Evolutionary conservation across 2,113 vertebrate genomes (phyloP).

Genomic region (Mixornis gularis): DNA sequence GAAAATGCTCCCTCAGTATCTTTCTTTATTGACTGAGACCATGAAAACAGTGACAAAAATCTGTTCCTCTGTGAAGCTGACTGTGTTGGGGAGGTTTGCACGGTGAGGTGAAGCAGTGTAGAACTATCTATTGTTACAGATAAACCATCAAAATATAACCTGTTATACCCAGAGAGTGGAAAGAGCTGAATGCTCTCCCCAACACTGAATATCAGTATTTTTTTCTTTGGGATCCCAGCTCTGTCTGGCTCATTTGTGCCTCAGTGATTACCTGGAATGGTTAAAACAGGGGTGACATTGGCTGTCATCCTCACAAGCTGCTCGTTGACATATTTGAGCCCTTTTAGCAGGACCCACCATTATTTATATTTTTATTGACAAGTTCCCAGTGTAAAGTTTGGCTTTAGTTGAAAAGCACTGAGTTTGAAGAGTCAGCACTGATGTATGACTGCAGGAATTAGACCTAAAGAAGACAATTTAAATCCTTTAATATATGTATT

Average conservation of each 20-base stretch:
- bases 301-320: not conserved
- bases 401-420: not conserved
- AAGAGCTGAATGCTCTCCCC: not conserved
- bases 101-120: rapidly evolving
- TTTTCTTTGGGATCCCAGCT: not conserved
- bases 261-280: not conserved
- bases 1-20: not conserved
- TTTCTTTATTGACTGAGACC: not conserved
- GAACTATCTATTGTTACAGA: not conserved
- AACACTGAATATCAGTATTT: not conserved
- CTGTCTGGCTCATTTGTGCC: not conserved
- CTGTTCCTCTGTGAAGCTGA: not conserved
- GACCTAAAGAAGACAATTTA: not conserved
- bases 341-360: not conserved
- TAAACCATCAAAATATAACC: not conserved
- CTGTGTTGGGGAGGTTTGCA: not conserved
- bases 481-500: not conserved
- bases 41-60: not conserved
- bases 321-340: not conserved
- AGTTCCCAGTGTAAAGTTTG: not conserved
- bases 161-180: not conserved
- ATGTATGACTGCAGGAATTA: not conserved
- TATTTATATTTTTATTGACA: not conserved
- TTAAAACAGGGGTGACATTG: not conserved
- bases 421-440: not conserved